These are phyloP conservation scores for Pseudococcus jackbeardsleyi DNA, from an alignment of 2,888 invertebrate species.

Conservation along the genomic window DNA sequence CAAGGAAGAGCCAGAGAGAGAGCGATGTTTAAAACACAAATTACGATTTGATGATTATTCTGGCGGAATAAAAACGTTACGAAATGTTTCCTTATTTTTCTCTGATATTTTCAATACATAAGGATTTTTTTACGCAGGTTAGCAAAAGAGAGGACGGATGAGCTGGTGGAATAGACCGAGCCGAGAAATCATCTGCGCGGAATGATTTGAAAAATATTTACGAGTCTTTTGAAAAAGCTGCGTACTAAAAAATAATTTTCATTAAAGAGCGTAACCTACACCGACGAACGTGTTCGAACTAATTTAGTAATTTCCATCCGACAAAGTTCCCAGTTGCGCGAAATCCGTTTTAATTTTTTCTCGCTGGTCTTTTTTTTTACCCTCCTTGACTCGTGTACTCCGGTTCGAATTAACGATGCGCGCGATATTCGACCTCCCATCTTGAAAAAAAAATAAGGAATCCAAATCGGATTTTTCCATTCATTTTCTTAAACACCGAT, in stretches of 20 bases:
- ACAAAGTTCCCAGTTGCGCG: not conserved
- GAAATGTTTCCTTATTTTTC: slow-evolving; percentile 38
- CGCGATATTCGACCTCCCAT: not conserved
- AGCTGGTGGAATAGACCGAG: not conserved
- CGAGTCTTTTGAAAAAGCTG: slow-evolving; percentile 36
- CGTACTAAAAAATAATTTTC: slow-evolving; percentile 48
- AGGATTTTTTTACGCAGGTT: not conserved
- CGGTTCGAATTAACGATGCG: slow-evolving; percentile 1
- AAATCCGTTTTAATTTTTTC: slow-evolving; percentile 27
- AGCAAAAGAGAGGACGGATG: not conserved
- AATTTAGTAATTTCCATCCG: slow-evolving; percentile 53
- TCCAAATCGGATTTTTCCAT: not conserved
- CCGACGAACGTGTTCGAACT: slow-evolving; percentile 21
- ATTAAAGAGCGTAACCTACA: slow-evolving; percentile 33
- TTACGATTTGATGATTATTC: slow-evolving; percentile 53
- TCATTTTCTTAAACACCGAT: not conserved
- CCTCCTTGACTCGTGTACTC: not conserved
- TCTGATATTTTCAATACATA: slow-evolving; percentile 20
- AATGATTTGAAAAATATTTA: slow-evolving; percentile 38
- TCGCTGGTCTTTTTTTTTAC: too few species aligned
- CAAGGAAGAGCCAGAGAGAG: too few species aligned
- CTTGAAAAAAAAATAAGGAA: not conserved
- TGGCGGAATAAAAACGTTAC: slow-evolving; percentile 37
- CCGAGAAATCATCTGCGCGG: slow-evolving; percentile 12
- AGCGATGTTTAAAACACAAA: slow-evolving; percentile 26